Base-by-base conservation (phyloP, 2,888 invertebrate species). In the Lottia gigantea region DNA sequence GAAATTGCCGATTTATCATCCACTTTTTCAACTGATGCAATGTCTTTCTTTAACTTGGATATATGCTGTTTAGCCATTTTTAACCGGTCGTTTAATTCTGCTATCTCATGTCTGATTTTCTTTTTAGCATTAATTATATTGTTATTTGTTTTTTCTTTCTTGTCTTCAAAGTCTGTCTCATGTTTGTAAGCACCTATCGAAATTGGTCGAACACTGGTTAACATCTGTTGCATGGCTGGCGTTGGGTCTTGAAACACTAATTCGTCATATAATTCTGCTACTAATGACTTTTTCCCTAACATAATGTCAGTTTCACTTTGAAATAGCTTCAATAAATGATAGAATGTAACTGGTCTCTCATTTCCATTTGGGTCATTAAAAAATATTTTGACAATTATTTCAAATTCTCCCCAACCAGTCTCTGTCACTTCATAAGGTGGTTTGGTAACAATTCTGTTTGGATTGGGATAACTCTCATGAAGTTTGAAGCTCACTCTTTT, bases 361-460 rank as follows among this genome's bases (percentile, higher is more conserved):
- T 96, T 96, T 89, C 97, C 99, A 84, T 96, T 96, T 0, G 95
- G 95, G 90, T 99, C 98, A 86, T 95, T 94, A 83, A 99, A 99
- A 88, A 96, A 96, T 75, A 99, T 95, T 88, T 98, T 98, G 69
- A 99, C 97, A 47, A 96, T 95, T 77, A 98, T 95, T 90, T 99
- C 98, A 88, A 99, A 99, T 90, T 99, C 99, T 78, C 99, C 99
- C 98, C 99, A 99, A 1, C 98, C 98, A 0, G 98, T 98, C 89
- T 99, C 98, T 0, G 95, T 95, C 8, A 99, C 92, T 90, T 98
- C 98, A 86, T 96, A 99, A 0, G 98, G 99, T 0, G 97, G 97
- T 87, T 96, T 95, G 0, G 95, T 94, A 0, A 98, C 92, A 77
- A 97, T 89, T 86, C 98, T 91, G 87, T 96, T 97, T 0, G 95